Percentiles rank a stretch among this genome's conserved stretches.
phyloP scores from a whole-genome alignment of 2,888 invertebrate species.

The Acronicta aceris region DNA sequence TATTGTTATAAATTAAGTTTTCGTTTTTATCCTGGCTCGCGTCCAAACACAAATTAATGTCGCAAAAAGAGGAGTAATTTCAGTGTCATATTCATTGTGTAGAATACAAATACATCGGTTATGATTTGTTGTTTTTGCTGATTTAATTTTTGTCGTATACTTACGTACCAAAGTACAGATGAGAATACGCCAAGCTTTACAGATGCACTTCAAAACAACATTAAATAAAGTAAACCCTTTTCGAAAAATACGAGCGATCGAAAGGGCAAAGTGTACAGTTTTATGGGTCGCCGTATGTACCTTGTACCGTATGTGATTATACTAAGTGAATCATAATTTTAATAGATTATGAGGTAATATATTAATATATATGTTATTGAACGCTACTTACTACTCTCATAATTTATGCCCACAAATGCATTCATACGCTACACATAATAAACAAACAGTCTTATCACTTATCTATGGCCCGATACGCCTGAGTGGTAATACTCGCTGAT shows the following conservation, averaged over 20 bases:
- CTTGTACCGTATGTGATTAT: neutral
- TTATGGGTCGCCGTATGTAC: neutral
- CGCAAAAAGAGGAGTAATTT: constrained; percentile 29
- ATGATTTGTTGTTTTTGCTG: constrained; percentile 22
- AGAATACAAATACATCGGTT: constrained; percentile 8
- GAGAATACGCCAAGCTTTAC: too few species aligned
- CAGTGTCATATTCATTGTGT: constrained; percentile 36
- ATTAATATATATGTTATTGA: constrained; percentile 5
- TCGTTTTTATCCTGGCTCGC: constrained; percentile 37
- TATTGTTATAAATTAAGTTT: constrained; percentile 25
- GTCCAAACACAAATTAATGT: constrained; percentile 34
- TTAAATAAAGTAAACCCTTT: too few species aligned
- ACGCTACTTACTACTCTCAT: constrained; percentile 13
- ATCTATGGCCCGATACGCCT: constrained; percentile 69
- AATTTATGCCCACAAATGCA: constrained; percentile 49
- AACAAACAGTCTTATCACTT: constrained; percentile 72
- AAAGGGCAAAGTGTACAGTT: neutral
- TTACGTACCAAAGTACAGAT: neutral
- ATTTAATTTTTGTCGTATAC: constrained; percentile 5
- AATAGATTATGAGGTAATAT: constrained; percentile 7
- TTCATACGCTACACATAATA: constrained; percentile 58
- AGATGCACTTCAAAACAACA: too few species aligned
- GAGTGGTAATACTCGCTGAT: constrained; percentile 70
- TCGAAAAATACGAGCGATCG: too few species aligned
- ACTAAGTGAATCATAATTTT: constrained; percentile 15